These are phyloP conservation scores for Jordanella pulchra DNA, from an alignment of 2,797 vertebrate genomes.

Conservation along the genomic window DNA sequence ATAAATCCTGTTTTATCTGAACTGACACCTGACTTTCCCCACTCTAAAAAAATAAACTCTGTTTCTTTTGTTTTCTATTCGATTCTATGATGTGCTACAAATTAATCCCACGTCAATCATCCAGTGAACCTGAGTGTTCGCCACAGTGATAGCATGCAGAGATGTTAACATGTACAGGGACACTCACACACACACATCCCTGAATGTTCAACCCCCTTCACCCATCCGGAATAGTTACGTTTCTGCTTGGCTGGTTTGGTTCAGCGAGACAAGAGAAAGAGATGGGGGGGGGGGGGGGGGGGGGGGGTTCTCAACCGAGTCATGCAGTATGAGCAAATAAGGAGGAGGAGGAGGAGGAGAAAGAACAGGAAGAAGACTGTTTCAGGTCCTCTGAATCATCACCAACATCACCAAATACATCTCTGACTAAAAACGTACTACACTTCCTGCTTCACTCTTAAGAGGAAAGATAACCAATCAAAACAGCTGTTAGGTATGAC, in stretches of 20 bases:
- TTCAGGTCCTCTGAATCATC: conserved; percentile 51
- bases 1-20: conserved; percentile 3
- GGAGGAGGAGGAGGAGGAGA: conserved; percentile 17
- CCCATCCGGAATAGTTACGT: conserved; percentile 55
- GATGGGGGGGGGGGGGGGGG: conserved; percentile 56
- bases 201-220: conserved; percentile 43
- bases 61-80: too few relatives aligned
- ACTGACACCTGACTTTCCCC: background rate
- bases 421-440: conserved; percentile 36
- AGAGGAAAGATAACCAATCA: conserved; percentile 18
- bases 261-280: conserved; percentile 44
- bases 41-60: too few relatives aligned
- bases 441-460: conserved; percentile 9
- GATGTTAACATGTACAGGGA: conserved; percentile 14
- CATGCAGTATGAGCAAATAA: conserved; percentile 36
- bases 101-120: conserved; percentile 4
- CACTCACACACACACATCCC: conserved; percentile 18
- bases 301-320: conserved; percentile 43
- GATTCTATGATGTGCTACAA: conserved; percentile 1
- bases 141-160: conserved; percentile 19
- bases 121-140: conserved; percentile 10
- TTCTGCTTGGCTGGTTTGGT: conserved; percentile 67
- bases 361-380: conserved; percentile 24
- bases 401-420: conserved; percentile 34
- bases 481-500: conserved; percentile 3